Conservation (phyloP, 2,797 vertebrate genomes). For the Sorex maritimensis region DNA sequence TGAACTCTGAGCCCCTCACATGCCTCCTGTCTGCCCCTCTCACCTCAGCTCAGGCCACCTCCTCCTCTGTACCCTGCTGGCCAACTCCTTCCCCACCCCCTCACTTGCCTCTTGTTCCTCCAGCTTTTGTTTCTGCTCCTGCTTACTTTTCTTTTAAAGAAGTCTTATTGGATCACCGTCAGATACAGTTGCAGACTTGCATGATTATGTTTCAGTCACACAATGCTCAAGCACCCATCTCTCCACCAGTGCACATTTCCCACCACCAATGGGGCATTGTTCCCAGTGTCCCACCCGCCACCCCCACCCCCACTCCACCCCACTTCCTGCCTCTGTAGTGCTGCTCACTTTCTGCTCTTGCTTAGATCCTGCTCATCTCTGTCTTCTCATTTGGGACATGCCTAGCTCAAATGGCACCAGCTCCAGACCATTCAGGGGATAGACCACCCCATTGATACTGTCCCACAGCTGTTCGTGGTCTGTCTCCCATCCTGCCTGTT, state of each 20-base stretch:
- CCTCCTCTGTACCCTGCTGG: fast-evolving
- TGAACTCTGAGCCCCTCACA: not conserved
- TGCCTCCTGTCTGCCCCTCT: not conserved
- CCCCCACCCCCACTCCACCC: too few species aligned
- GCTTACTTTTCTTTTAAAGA: not conserved
- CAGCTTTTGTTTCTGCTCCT: not conserved
- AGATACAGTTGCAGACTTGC: too few species aligned
- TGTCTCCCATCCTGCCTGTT: too few species aligned
- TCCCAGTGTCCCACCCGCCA: too few species aligned
- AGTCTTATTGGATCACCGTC: not conserved
- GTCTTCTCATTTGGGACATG: not conserved
- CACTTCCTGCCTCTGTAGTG: not conserved
- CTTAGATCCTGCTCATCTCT: too few species aligned
- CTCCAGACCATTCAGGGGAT: not conserved
- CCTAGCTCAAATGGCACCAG: not conserved
- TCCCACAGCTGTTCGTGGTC: not conserved
- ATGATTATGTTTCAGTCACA: too few species aligned
- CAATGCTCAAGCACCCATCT: too few species aligned
- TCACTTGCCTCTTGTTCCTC: not conserved
- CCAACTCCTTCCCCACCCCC: too few species aligned
- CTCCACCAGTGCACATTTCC: too few species aligned
- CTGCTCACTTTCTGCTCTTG: not conserved
- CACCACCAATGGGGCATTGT: too few species aligned
- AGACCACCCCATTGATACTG: not conserved
- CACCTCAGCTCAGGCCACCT: not conserved